Evolutionary conservation across 2,113 vertebrate species (phyloP).

Genomic region (Echinops telfairi): DNA sequence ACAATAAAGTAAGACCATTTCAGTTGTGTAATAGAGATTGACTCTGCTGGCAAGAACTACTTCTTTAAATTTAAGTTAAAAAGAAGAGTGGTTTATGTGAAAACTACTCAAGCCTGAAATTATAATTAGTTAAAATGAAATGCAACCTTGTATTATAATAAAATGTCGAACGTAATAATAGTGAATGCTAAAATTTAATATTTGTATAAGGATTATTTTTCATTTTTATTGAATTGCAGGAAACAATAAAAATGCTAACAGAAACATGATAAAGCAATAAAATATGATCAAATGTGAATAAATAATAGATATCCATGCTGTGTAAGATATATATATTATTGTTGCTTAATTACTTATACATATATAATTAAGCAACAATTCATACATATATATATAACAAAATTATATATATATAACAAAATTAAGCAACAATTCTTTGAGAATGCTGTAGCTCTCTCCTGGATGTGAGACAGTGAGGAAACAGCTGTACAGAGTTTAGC

Average conservation of each 20-base stretch:
- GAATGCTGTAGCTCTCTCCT: neutral
- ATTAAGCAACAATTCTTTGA: slow-evolving; percentile 4
- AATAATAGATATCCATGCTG: neutral
- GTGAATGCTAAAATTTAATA: neutral
- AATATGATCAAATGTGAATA: neutral
- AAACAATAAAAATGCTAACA: neutral
- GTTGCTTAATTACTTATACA: too few relatives aligned
- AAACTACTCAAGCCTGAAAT: neutral
- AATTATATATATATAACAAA: too few relatives aligned
- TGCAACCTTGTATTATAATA: neutral
- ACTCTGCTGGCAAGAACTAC: neutral
- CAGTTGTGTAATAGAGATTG: neutral
- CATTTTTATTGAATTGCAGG: neutral
- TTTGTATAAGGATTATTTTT: neutral
- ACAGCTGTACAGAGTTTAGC: slow-evolving; percentile 66
- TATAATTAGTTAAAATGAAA: neutral
- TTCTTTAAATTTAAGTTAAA: neutral
- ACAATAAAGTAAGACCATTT: neutral
- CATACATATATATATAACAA: too few relatives aligned
- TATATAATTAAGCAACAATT: neutral
- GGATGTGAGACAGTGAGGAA: neutral
- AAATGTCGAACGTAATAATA: neutral
- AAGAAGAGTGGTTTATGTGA: neutral
- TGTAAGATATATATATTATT: neutral
- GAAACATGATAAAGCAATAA: neutral